Evolutionary conservation across 2,888 invertebrate genomes (phyloP), one percentile per base, ranked within the genome.

Genomic region (Chesias legatella): DNA sequence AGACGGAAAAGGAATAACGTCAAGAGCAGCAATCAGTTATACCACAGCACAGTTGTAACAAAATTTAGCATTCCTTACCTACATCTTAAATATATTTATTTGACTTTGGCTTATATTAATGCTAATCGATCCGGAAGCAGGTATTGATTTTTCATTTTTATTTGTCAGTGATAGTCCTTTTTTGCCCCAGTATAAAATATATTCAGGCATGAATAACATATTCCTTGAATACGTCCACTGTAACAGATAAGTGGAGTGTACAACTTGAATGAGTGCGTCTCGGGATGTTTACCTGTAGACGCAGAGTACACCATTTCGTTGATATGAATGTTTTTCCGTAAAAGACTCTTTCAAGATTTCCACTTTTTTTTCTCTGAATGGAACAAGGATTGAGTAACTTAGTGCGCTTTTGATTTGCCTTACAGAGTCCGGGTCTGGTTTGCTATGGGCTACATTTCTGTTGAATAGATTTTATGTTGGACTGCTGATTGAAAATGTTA

Each of bases 231-330:
- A 34, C 48, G 42, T 40, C 39, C 43, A 9, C 67, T 62, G 57
- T 51, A 60, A 47, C 55, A 56, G 64, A 63, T 58, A 70, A 77
- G 66, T 69, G 63, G 53, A 74, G 77, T 73, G 69, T 74, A 73
- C 79, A 74, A 73, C 74, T 70, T 80, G 72, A 71, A 81, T 75
- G 82, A 80, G 79, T 84, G 82, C 81, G 83, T 84, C 78, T 74
- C 67, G 67, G 58, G 45, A 61, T 81, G 79, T 83, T 84, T 81
- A 69, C 73, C 48, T 60, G 65, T 63, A 64, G 60, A 66, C 68
- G 65, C 65, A 65, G 73, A 77, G 80, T 79, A 80, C 75, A 79
- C 83, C 73, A 79, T 81, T 79, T 73, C 67, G 61, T 71, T 74
- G 76, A 79, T 80, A 79, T 73, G 75, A 76, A 75, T 68, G 63